Base-by-base conservation (phyloP, 2,888 invertebrate species). In the Anoncus sp. region DNA sequence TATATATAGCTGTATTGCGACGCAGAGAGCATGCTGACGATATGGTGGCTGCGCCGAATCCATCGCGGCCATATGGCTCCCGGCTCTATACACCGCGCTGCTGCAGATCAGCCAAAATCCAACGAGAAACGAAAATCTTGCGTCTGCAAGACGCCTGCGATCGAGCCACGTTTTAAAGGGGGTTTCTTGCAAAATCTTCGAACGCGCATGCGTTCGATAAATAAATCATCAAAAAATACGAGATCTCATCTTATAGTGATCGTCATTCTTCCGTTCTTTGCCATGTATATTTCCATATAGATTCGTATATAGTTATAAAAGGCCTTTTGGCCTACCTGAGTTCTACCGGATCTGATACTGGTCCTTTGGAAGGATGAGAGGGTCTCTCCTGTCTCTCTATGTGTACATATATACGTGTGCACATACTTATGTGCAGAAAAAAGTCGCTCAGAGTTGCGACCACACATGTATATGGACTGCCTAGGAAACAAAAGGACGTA, bases 41-140 rank as follows among this genome's bases (percentile, higher is more conserved):
- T 31, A 38, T 31, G 59, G 38, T 69, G 69, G 57, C 66, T 73
- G 73, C 73, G 73, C 73, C 73, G 65, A 66, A 73, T 66, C 73
- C 12, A 9, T 49, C 49, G 47, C 20, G 24, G 45, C 18, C 55
- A 40, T 55, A 16, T 27, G 27, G 63, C 47, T n/a, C n/a, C n/a
- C n/a, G n/a, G n/a, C 45, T 38, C 27, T 38, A 14, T 18, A 53
- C 65, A 22, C 40, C 51, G 45, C 55, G 16, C 10, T 18, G 55
- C 55, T 45, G 20, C 35, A 35, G 20, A 16, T 35, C 16, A 3
- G n/a, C 73, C 24, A 47, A 66, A 74, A 74, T 55, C 47, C 63
- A 60, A 51, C 40, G 40, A 7, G 49, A 59, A 51, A 49, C 73
- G 40, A 74, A 59, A 66, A 45, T 57, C 57, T 22, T 59, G 49